These are phyloP conservation scores for Zaprionus africanus DNA, from an alignment of 1,140 invertebrate species.

Conservation along the genomic window DNA sequence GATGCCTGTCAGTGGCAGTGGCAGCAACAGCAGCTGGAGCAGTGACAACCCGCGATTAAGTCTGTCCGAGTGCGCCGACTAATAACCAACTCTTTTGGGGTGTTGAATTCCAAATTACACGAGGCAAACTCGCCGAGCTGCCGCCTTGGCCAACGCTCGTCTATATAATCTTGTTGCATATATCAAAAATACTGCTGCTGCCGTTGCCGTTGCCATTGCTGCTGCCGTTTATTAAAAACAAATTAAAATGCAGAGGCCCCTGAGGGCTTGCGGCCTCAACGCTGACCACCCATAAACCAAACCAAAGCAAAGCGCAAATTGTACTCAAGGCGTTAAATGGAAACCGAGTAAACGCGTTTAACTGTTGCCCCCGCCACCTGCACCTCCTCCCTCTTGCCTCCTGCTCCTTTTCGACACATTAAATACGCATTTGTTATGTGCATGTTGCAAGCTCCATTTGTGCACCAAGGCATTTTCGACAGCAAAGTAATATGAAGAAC, in stretches of 20 bases:
- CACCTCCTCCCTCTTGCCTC: constrained; percentile 17
- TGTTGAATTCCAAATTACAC: constrained; percentile 80
- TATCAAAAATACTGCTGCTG: constrained; percentile 48
- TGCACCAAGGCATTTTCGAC: constrained; percentile 19
- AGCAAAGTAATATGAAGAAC: background rate
- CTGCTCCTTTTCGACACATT: constrained; percentile 63
- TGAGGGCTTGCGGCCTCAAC: constrained; percentile 73
- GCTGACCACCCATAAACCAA: constrained; percentile 79
- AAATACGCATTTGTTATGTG: constrained; percentile 76
- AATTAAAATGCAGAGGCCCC: constrained; percentile 72
- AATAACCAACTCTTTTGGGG: constrained; percentile 59
- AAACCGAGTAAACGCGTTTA: constrained; percentile 60
- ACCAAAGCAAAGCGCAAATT: constrained; percentile 55
- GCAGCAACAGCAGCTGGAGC: constrained; percentile 9
- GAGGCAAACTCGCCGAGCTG: constrained; percentile 51
- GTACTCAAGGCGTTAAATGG: constrained; percentile 75
- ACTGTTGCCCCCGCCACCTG: background rate
- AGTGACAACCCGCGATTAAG: constrained; percentile 71
- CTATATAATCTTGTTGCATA: constrained; percentile 76
- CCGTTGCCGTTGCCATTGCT: constrained; percentile 26
- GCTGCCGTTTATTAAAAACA: constrained; percentile 77
- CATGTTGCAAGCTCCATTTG: constrained; percentile 63
- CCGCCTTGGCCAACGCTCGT: constrained; percentile 29
- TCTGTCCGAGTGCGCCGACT: constrained; percentile 49
- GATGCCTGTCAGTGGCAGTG: constrained; percentile 28